Percentiles rank a stretch among this genome's conserved stretches.
These are phyloP conservation scores for Macrophya annulata DNA, from an alignment of 2,888 invertebrate species.

Conservation along the genomic window DNA sequence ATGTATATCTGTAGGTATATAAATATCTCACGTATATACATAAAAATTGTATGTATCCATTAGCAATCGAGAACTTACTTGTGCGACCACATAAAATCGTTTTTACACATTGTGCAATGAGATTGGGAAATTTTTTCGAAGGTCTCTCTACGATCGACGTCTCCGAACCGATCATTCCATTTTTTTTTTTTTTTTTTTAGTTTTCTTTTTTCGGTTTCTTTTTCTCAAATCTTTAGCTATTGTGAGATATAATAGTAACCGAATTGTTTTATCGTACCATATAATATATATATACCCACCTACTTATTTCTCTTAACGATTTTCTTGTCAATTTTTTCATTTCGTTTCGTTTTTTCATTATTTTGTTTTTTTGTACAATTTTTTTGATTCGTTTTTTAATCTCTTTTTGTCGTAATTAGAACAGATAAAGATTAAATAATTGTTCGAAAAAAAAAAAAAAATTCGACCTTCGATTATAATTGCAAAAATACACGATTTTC, in stretches of 20 bases:
- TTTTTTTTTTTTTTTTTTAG: background rate
- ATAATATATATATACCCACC: no score
- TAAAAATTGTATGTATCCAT: no score
- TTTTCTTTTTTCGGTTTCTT: background rate
- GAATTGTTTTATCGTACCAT: background rate
- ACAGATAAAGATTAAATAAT: background rate
- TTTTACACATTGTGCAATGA: constrained; percentile 16
- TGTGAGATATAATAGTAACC: background rate
- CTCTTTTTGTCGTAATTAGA: background rate
- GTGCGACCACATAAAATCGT: background rate
- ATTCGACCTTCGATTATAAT: background rate
- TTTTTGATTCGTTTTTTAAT: background rate
- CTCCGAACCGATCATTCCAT: background rate
- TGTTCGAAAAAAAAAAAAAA: background rate
- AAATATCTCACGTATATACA: no score
- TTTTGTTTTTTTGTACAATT: no score
- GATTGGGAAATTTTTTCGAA: constrained; percentile 33
- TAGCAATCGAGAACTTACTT: background rate
- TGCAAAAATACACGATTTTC: background rate
- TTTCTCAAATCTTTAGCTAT: background rate
- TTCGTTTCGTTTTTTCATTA: background rate
- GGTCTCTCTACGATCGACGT: background rate
- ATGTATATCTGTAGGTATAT: no score
- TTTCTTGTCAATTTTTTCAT: background rate
- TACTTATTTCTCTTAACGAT: no score